Conservation (phyloP, 2,888 invertebrate genomes). For the Amphipoea lucens region DNA sequence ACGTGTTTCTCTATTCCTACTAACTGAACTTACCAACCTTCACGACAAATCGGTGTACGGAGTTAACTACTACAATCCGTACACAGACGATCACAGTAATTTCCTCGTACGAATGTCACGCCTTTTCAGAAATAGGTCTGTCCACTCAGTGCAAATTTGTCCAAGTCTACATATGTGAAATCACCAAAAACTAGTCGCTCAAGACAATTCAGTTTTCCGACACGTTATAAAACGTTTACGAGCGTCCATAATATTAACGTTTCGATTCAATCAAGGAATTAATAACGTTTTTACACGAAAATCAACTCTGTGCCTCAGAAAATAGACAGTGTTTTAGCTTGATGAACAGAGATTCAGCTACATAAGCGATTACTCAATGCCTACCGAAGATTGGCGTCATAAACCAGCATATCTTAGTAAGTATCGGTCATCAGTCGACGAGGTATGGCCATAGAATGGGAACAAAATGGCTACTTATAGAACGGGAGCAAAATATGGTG, state of each 20-base stretch:
- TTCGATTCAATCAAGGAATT: constrained; percentile 73
- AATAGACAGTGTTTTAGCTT: constrained; percentile 61
- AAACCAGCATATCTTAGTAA: constrained; percentile 80
- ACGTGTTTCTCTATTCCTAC: too few relatives aligned
- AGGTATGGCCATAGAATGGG: constrained; percentile 62
- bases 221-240: constrained; percentile 58
- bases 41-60: too few relatives aligned
- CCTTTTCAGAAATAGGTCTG: background rate
- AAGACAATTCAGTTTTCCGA: constrained; percentile 41
- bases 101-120: background rate
- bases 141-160: background rate
- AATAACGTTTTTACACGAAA: constrained; percentile 43
- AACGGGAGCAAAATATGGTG: too few relatives aligned
- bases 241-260: constrained; percentile 57
- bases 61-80: too few relatives aligned
- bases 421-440: constrained; percentile 74
- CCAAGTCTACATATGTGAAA: background rate
- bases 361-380: constrained; percentile 74
- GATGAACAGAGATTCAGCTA: constrained; percentile 48
- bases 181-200: constrained; percentile 26
- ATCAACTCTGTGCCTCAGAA: constrained; percentile 34
- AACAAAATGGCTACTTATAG: too few relatives aligned
- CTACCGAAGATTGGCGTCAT: constrained; percentile 78
- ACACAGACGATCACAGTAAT: background rate
- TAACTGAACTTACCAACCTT: too few relatives aligned